Evolutionary conservation across 2,888 invertebrate genomes (phyloP), one percentile per base, ranked within the genome.

Genomic region (Xestia xanthographa): DNA sequence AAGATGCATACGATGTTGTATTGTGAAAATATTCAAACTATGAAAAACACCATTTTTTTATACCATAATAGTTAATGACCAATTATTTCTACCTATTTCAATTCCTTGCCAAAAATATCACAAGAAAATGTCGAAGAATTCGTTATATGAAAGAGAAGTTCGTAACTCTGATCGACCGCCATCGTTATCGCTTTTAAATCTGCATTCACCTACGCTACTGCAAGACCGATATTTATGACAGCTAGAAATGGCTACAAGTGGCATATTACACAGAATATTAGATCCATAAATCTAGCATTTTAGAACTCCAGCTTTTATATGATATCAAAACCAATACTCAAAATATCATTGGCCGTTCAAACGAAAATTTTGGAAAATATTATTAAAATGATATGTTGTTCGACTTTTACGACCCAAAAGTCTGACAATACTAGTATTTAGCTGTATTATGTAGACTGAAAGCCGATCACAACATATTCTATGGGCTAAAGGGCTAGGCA

Each of bases 281-380:
- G 62, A 72, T 5, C 50, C 68, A 72, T 83, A 76, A 77, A 77
- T 83, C 76, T 71, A 56, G n/a, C 45, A 38, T 65, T 77, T 77
- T 48, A 62, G 38, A 76, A 60, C 20, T 66, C 65, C 14, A 22
- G 22, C 26, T 66, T 74, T 50, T 62, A 73, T 34, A 60, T 43
- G 48, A 63, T 62, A 75, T 56, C 60, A 62, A 41, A 67, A 72
- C n/a, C 43, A 50, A 26, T 34, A 72, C 50, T 29, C 12, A 58
- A 72, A 75, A 74, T 72, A 75, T 67, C 34, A 53, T 26, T 80
- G 12, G 11, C 45, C 53, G 45, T 72, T 71, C 34, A 66, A 79
- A 75, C n/a, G 20, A 29, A 70, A 26, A 66, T 75, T 70, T 50
- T 50, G 38, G 41, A 53, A 11, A 66, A 20, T 45, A 75, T 58